Conservation (phyloP, 1,140 invertebrate species). For the Halictus rubicundus region DNA sequence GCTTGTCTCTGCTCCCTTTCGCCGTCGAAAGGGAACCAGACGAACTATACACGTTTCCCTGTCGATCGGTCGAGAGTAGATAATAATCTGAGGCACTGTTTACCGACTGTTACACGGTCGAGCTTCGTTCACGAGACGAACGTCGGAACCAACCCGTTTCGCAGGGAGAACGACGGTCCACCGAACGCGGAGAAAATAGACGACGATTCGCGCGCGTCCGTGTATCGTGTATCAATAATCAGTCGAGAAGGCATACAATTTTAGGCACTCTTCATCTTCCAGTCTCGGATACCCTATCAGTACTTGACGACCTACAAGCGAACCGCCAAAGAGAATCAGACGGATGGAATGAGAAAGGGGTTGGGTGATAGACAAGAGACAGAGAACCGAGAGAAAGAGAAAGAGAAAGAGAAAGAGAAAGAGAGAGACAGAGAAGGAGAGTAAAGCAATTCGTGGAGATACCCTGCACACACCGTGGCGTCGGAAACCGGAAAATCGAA, state of each 20-base stretch:
- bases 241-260: slow-evolving; percentile 49
- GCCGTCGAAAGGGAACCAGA: background rate
- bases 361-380: no score
- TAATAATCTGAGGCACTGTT: slow-evolving; percentile 41
- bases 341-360: no score
- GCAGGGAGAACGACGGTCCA: no score
- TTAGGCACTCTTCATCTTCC: slow-evolving; percentile 47
- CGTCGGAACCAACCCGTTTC: no score
- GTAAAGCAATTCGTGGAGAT: no score
- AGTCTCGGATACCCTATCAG: slow-evolving; percentile 3
- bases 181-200: background rate
- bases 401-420: background rate
- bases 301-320: background rate
- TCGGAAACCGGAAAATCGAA: background rate
- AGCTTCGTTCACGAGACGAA: background rate
- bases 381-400: background rate
- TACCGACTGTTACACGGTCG: slow-evolving; percentile 24
- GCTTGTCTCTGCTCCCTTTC: background rate
- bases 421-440: no score
- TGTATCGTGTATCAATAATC: background rate
- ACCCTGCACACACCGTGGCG: slow-evolving; percentile 5
- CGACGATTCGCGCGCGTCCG: background rate
- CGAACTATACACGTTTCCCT: slow-evolving; percentile 20
- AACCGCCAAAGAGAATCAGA: background rate
- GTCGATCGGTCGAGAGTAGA: slow-evolving; percentile 43